Percentiles rank a stretch among this genome's conserved stretches.
Evolutionary conservation across 2,888 invertebrate genomes (phyloP).

Genomic region (Podabrus alpinus): DNA sequence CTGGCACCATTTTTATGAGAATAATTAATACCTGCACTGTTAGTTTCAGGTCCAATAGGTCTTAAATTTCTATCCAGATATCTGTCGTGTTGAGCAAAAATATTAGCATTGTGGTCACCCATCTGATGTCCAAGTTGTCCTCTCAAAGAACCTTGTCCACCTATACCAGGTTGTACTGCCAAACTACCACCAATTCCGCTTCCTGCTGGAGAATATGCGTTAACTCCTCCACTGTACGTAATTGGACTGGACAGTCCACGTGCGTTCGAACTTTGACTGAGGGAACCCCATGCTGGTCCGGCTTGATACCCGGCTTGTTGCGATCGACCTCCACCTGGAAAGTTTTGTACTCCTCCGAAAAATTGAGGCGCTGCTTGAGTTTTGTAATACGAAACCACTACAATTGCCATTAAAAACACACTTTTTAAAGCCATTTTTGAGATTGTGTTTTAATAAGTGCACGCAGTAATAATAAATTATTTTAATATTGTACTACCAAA

Average conservation of each 20-base stretch:
- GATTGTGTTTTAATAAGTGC: too few relatives aligned
- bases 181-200: background rate
- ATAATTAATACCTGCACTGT: slow-evolving; percentile 9
- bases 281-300: slow-evolving; percentile 25
- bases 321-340: slow-evolving; percentile 8
- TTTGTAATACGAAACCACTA: background rate
- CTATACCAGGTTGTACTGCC: slow-evolving; percentile 7
- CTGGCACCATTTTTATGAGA: slow-evolving; percentile 10
- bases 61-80: slow-evolving; percentile 8
- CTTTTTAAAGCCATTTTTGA: background rate
- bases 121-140: slow-evolving; percentile 6
- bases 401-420: background rate
- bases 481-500: too few relatives aligned
- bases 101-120: slow-evolving; percentile 1
- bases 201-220: background rate
- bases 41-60: slow-evolving; percentile 10
- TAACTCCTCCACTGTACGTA: slow-evolving; percentile 8
- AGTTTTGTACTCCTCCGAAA: slow-evolving; percentile 11
- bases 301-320: slow-evolving; percentile 16
- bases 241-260: slow-evolving; percentile 14
- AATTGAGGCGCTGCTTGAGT: slow-evolving; percentile 4
- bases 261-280: slow-evolving; percentile 11
- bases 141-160: slow-evolving; percentile 10
- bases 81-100: slow-evolving; percentile 10
- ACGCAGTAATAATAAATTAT: too few relatives aligned